A percentile compares a stretch with the other conserved stretches of the same genome.
Conservation (phyloP, 2,113 vertebrate species). For the Macquaria australasica region DNA sequence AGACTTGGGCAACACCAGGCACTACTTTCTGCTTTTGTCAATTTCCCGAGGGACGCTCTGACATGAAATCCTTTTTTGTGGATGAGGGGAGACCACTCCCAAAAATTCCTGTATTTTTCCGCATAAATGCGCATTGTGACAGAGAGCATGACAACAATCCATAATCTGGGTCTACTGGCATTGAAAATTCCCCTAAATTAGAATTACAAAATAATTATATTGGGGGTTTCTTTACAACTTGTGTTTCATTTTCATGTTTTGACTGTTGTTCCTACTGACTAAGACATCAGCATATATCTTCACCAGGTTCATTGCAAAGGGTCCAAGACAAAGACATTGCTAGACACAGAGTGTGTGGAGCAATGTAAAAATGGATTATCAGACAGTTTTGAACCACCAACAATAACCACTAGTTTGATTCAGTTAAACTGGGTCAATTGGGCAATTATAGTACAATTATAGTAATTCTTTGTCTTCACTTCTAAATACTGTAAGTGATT, state of each 20-base stretch:
- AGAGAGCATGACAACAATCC: conserved; percentile 37
- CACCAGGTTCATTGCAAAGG: not conserved
- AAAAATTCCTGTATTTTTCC: conserved; percentile 52
- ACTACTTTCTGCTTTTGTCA: conserved; percentile 64
- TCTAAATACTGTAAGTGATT: not conserved
- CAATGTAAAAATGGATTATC: not conserved
- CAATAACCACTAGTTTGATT: not conserved
- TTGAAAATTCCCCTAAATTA: not conserved
- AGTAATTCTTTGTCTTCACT: not conserved
- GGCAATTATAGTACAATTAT: not conserved
- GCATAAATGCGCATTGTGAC: conserved; percentile 56
- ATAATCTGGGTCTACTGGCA: conserved; percentile 19
- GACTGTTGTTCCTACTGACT: not conserved
- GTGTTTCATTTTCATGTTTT: not conserved
- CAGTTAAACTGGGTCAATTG: not conserved
- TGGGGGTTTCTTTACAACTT: not conserved
- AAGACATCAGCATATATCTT: not conserved
- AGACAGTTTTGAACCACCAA: not conserved
- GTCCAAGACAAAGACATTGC: not conserved
- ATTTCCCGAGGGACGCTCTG: conserved; percentile 64
- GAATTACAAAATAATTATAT: not conserved
- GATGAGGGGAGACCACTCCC: conserved; percentile 56
- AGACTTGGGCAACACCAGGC: conserved; percentile 63
- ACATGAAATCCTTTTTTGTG: conserved; percentile 68
- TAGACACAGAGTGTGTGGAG: not conserved